These are phyloP conservation scores for Pelodytes ibericus DNA, from an alignment of 2,797 vertebrate species.

Conservation along the genomic window DNA sequence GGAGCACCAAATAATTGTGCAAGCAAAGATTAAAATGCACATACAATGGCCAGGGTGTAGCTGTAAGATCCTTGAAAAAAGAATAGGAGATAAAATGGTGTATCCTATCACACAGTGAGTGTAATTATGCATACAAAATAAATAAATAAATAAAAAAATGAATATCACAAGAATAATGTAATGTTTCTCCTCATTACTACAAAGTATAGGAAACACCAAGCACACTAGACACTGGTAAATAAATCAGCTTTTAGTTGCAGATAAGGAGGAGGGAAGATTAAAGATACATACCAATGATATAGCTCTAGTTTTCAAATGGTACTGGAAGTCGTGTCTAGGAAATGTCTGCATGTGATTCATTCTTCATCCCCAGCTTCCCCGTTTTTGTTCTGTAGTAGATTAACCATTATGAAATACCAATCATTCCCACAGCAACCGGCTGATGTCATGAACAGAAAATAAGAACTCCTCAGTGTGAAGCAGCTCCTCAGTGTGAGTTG, in stretches of 20 bases:
- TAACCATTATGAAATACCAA: slow-evolving; percentile 47
- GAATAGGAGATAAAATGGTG: too few relatives aligned
- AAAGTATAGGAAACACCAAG: too few relatives aligned
- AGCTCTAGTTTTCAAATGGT: neutral
- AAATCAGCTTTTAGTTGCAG: neutral
- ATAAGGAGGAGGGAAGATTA: neutral
- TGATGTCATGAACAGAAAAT: slow-evolving; percentile 50
- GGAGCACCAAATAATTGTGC: too few relatives aligned
- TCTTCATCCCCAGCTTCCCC: slow-evolving; percentile 28
- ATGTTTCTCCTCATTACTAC: too few relatives aligned
- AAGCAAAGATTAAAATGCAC: too few relatives aligned
- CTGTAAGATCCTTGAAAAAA: too few relatives aligned
- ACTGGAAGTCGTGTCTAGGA: neutral
- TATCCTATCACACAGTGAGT: too few relatives aligned
- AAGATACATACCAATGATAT: neutral
- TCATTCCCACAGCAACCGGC: slow-evolving; percentile 55
- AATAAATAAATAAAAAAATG: too few relatives aligned
- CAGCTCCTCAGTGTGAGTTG: slow-evolving; percentile 4
- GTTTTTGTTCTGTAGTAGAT: slow-evolving; percentile 28
- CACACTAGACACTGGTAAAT: too few relatives aligned
- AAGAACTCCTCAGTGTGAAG: slow-evolving; percentile 27
- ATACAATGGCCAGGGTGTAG: too few relatives aligned
- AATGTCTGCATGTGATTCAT: neutral
- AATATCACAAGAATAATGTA: too few relatives aligned
- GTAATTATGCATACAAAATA: too few relatives aligned